Conservation (phyloP, 2,113 vertebrate species). For the Mastomys coucha region DNA sequence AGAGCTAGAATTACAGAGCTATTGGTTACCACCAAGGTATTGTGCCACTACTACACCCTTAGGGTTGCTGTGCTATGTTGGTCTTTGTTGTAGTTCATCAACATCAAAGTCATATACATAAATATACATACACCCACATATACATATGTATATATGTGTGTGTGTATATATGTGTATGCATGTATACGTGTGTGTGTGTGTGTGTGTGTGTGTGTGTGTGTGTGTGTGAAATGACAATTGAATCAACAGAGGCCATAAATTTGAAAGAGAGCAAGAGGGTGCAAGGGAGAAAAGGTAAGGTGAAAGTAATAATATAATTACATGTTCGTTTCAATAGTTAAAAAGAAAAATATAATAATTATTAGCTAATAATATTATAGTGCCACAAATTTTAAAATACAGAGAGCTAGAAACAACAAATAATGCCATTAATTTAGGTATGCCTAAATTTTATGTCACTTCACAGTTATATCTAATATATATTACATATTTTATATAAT, state of each 20-base stretch:
- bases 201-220: background rate
- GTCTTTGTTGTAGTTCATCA: background rate
- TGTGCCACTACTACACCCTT: background rate
- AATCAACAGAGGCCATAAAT: background rate
- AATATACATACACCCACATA: background rate
- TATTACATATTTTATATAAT: background rate
- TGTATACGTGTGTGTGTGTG: background rate
- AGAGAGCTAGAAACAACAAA: constrained; percentile 26
- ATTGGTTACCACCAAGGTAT: background rate
- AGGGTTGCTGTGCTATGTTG: background rate
- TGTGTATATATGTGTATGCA: no score
- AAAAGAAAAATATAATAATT: constrained; percentile 20
- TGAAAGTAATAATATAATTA: background rate
- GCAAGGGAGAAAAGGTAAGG: background rate
- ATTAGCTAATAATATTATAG: constrained; percentile 49
- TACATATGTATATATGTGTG: background rate
- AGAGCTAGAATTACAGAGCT: background rate
- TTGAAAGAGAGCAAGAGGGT: background rate
- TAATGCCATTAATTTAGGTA: background rate
- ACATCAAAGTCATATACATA: background rate
- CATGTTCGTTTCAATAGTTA: background rate
- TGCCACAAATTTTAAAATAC: constrained; percentile 40
- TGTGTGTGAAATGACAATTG: background rate
- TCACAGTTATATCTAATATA: constrained; percentile 1
- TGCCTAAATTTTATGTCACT: constrained; percentile 39